phyloP scores from a whole-genome alignment of 2,888 invertebrate species.

The Laspeyria flexula region DNA sequence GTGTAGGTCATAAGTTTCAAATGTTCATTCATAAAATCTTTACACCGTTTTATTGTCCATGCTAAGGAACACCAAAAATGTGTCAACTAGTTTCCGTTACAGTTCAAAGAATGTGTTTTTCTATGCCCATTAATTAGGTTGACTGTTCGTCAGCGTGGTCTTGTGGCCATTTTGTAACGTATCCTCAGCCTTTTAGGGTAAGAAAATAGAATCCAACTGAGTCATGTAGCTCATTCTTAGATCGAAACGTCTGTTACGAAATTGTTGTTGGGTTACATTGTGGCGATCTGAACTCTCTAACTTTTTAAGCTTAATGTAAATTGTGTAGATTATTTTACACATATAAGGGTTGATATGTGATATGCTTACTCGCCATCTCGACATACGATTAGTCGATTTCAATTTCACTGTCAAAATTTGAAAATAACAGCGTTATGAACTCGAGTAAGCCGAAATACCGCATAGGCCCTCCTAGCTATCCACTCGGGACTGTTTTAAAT shows the following conservation, averaged over 20 bases:
- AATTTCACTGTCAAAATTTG: no score
- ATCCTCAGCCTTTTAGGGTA: conserved; percentile 47
- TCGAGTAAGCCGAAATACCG: no score
- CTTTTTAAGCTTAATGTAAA: no score
- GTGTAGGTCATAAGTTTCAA: no score
- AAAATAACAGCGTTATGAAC: no score
- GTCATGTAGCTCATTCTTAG: conserved; percentile 9
- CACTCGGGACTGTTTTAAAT: no score
- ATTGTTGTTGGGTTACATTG: not conserved
- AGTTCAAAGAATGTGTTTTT: conserved; percentile 58
- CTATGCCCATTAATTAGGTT: conserved; percentile 48
- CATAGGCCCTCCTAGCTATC: no score
- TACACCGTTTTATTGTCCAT: conserved; percentile 10
- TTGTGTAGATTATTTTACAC: no score
- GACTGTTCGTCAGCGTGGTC: conserved; percentile 42
- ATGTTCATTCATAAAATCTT: not conserved
- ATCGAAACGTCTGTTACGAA: conserved; percentile 10
- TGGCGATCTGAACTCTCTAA: no score
- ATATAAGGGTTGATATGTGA: no score
- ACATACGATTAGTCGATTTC: no score
- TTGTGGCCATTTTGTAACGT: conserved; percentile 53
- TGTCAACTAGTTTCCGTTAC: conserved; percentile 60
- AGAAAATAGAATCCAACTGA: conserved; percentile 32
- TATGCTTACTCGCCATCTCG: no score
- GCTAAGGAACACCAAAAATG: conserved; percentile 47